Conservation (phyloP, 2,113 vertebrate species). For the Plestiodon gilberti region DNA sequence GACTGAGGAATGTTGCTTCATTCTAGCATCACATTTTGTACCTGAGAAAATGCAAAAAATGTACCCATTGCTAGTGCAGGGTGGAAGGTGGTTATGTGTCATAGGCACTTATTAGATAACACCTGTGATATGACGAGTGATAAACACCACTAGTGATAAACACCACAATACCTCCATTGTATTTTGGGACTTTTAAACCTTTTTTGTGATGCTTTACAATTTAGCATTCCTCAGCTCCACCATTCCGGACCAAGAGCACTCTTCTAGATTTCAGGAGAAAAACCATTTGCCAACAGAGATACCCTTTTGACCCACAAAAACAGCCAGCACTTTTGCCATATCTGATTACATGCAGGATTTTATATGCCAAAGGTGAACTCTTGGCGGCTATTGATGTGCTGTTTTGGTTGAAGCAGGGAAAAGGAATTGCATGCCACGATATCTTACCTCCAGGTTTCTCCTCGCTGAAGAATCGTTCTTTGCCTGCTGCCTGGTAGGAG, state of each 20-base stretch:
- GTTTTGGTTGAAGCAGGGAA: neutral
- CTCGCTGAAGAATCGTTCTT: slow-evolving; percentile 87
- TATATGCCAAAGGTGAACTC: neutral
- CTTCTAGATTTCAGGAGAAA: neutral
- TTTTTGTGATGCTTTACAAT: neutral
- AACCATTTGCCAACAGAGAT: neutral
- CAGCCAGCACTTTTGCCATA: neutral
- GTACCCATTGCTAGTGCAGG: neutral
- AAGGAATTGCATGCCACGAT: neutral
- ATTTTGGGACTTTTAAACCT: neutral
- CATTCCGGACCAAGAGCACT: neutral
- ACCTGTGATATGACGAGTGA: neutral
- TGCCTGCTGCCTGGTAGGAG: slow-evolving; percentile 74
- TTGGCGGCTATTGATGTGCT: neutral
- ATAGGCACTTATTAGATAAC: neutral
- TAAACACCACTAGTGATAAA: too few relatives aligned
- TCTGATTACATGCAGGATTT: neutral
- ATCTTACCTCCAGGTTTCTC: slow-evolving; percentile 78
- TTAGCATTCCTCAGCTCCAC: neutral
- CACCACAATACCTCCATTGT: neutral
- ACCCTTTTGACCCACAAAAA: neutral
- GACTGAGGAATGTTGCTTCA: too few relatives aligned
- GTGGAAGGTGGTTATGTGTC: neutral
- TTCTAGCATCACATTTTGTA: too few relatives aligned
- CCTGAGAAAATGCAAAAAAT: too few relatives aligned